Conservation (phyloP, 2,797 vertebrate genomes). For the Antrozous pallidus region DNA sequence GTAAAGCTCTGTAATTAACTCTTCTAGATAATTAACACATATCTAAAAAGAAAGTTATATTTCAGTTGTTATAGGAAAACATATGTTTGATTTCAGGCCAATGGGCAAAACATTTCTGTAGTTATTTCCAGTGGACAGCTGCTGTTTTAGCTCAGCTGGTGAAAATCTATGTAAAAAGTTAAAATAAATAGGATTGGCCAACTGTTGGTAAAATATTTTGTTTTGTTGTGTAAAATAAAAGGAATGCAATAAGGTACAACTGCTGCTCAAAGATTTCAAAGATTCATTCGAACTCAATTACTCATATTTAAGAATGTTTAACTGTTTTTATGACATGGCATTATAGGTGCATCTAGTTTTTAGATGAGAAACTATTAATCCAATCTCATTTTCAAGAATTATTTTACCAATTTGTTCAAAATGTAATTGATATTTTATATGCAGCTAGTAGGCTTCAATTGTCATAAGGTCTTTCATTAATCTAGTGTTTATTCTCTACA, state of each 20-base stretch:
- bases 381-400: neutral
- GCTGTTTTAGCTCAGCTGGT: slow-evolving; percentile 59
- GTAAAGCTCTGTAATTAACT: slow-evolving; percentile 59
- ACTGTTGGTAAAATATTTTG: slow-evolving; percentile 54
- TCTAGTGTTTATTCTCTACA: neutral
- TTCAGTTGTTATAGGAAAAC: slow-evolving; percentile 44
- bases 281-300: neutral
- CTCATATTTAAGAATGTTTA: neutral
- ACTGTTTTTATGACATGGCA: neutral
- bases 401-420: neutral
- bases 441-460: neutral
- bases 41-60: slow-evolving; percentile 43
- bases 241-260: neutral
- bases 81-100: slow-evolving; percentile 63
- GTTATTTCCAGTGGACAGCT: slow-evolving; percentile 69
- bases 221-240: slow-evolving; percentile 64
- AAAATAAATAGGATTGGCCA: slow-evolving; percentile 50
- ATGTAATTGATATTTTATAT: neutral
- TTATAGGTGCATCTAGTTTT: neutral
- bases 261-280: neutral
- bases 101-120: slow-evolving; percentile 54
- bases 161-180: slow-evolving; percentile 46
- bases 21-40: slow-evolving; percentile 31
- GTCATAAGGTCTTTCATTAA: neutral
- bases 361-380: neutral